Base-by-base conservation (phyloP, 2,797 vertebrate species). In the Phaenicophaeus curvirostris region DNA sequence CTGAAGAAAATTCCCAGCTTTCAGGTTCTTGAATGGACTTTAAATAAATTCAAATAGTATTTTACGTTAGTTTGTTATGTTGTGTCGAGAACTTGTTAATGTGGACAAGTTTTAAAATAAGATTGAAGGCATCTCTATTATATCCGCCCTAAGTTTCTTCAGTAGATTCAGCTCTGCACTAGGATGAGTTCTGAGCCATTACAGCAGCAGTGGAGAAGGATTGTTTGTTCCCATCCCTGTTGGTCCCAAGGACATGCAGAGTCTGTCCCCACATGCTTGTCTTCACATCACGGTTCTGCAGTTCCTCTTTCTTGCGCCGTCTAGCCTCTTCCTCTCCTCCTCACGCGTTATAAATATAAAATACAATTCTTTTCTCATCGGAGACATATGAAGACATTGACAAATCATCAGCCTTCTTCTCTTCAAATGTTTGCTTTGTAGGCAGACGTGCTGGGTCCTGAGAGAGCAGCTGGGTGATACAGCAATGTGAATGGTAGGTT, bases 401-500 rank as follows among this genome's bases (percentile, higher is more conserved):
- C 8, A 53, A 18, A 5, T 14, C 41, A n/a, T 44, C 53, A 59
- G 12, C 13, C 80, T 73, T 73, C 37, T 76, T 8, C 28, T 74
- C 31, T 51, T 62, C 13, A 46, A 59, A 48, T 13, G 17, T 63
- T n/a, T n/a, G 28, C 33, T 65, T 28, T 53, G 27, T 21, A 51
- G 16, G 17, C n/a, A 87, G 35, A 21, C 20, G 20, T 25, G n/a
- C n/a, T n/a, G 9, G 16, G 33, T 58, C n/a, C 41, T 7, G 7
- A 28, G 57, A 28, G n/a, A 59, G 23, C 35, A 39, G 61, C 12
- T 39, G 15, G 39, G 35, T 12, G 23, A 31, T 18, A 41, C 0
- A 0, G 50, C 9, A 41, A 8, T 0, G 0, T 1, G 58, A 85
- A 18, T 0, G 6, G 9, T 20, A 19, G 20, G 11, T 11, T 37